Conservation (phyloP, 2,888 invertebrate species). For the Amphipyra tragopoginis region DNA sequence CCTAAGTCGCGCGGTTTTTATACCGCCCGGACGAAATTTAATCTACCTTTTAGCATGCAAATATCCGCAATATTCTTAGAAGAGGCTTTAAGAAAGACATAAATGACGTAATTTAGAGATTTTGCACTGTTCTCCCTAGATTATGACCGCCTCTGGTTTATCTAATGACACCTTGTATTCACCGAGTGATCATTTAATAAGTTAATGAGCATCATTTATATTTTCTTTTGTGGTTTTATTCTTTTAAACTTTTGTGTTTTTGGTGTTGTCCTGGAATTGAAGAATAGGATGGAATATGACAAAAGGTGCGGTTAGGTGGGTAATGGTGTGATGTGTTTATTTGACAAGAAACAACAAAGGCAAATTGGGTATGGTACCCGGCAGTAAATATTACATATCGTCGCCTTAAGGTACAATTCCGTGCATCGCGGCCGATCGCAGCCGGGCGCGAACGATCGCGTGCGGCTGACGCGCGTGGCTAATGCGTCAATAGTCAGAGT, state of each 20-base stretch:
- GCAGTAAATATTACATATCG: no score
- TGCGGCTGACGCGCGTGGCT: no score
- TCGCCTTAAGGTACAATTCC: no score
- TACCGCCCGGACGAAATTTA: slow-evolving; percentile 45
- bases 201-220: slow-evolving; percentile 53
- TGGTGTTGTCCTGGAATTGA: slow-evolving; percentile 4
- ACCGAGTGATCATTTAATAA: slow-evolving; percentile 54
- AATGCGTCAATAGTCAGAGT: no score
- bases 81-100: slow-evolving; percentile 58
- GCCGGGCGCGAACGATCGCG: no score
- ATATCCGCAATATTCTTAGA: slow-evolving; percentile 55
- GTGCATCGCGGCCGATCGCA: no score
- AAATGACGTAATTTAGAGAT: slow-evolving; percentile 57
- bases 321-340: no score
- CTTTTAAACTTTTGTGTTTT: slow-evolving; percentile 10
- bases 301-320: background rate
- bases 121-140: slow-evolving; percentile 35
- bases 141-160: slow-evolving; percentile 44
- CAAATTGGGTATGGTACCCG: no score
- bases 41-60: slow-evolving; percentile 58
- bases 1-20: slow-evolving; percentile 20
- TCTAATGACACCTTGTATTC: slow-evolving; percentile 54
- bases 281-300: slow-evolving; percentile 1
- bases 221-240: slow-evolving; percentile 43
- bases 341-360: no score